phyloP scores from a whole-genome alignment of 2,888 invertebrate species.

The Cistogaster globosa region DNA sequence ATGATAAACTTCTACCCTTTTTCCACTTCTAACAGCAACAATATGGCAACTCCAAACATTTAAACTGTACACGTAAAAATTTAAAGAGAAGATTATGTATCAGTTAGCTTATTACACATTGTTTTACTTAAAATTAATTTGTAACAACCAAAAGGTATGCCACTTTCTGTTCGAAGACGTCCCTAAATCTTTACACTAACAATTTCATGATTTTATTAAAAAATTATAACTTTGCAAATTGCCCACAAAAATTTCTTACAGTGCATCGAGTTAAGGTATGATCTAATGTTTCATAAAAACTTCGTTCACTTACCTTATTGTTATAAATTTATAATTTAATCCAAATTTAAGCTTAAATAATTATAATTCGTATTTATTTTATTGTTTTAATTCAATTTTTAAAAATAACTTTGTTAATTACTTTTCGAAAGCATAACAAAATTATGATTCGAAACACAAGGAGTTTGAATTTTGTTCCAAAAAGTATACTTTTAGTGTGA shows the following conservation, averaged over 20 bases:
- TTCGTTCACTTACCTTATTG: constrained; percentile 43
- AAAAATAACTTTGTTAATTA: constrained; percentile 1
- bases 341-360: constrained; percentile 18
- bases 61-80: too few species aligned
- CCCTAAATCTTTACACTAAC: too few species aligned
- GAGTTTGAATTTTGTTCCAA: background rate
- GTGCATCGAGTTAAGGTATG: background rate
- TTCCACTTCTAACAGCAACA: too few species aligned
- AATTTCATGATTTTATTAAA: too few species aligned
- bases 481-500: background rate
- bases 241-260: background rate
- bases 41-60: too few species aligned
- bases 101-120: too few species aligned
- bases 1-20: too few species aligned
- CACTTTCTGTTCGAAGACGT: too few species aligned
- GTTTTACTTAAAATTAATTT: too few species aligned
- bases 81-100: too few species aligned
- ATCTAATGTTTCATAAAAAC: constrained; percentile 14
- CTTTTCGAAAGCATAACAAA: constrained; percentile 32
- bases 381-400: background rate
- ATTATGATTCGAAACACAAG: too few species aligned
- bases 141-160: too few species aligned
- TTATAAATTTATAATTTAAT: constrained; percentile 25
- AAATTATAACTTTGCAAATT: background rate
- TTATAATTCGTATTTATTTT: background rate